These are phyloP conservation scores for Mylabris sibirica DNA, from an alignment of 2,888 invertebrate species.

Conservation along the genomic window DNA sequence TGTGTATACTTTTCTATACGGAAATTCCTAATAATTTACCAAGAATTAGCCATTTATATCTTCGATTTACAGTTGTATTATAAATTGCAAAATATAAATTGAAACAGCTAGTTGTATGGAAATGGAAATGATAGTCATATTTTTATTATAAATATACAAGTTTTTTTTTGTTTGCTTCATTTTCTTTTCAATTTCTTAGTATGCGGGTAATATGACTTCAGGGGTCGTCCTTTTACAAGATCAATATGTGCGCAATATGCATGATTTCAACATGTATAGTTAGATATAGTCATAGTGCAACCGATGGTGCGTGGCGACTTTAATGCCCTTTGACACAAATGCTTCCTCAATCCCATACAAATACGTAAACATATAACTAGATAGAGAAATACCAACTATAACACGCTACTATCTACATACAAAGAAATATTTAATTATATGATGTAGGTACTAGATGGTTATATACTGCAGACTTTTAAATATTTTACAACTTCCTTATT, in stretches of 20 bases:
- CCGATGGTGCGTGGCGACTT: conserved; percentile 57
- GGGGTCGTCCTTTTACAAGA: conserved; percentile 11
- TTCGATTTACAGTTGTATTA: conserved; percentile 12
- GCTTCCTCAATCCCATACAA: conserved; percentile 32
- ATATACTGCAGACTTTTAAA: conserved; percentile 49
- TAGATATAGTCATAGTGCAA: conserved; percentile 20
- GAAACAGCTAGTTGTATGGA: neutral
- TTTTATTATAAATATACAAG: neutral
- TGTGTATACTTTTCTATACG: neutral
- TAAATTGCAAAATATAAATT: conserved; percentile 10
- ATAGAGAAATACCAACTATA: conserved; percentile 37
- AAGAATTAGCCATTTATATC: conserved; percentile 4
- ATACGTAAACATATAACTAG: neutral
- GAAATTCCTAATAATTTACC: conserved; percentile 6
- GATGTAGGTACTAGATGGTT: conserved; percentile 42
- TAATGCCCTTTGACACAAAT: conserved; percentile 56
- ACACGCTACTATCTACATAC: conserved; percentile 52
- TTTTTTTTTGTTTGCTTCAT: neutral
- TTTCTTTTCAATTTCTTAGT: neutral
- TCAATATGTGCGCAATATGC: conserved; percentile 8
- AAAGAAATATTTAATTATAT: conserved; percentile 53
- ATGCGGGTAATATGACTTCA: conserved; percentile 12
- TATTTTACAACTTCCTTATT: conserved; percentile 37
- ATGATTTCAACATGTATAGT: neutral
- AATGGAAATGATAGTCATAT: conserved; percentile 1